phyloP scores from a whole-genome alignment of 2,797 vertebrate genomes.

The Chiloscyllium punctatum region DNA sequence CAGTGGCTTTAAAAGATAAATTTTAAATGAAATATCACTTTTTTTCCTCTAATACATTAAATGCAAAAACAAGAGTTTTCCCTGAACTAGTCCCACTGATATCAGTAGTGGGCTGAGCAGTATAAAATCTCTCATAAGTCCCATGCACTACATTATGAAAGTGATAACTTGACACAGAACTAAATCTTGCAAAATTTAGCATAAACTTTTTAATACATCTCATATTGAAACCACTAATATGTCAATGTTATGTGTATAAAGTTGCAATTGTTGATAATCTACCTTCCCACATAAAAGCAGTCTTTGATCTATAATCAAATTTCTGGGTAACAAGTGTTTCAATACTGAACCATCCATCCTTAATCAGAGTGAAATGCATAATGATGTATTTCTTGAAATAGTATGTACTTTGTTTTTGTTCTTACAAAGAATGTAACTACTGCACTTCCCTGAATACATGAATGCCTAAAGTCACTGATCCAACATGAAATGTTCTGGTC shows the following conservation, averaged over 20 bases:
- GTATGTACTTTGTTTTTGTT: neutral
- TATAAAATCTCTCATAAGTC: neutral
- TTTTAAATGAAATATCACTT: neutral
- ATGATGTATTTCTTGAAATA: neutral
- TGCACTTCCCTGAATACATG: neutral
- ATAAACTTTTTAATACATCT: neutral
- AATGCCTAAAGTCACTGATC: neutral
- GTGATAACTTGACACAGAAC: neutral
- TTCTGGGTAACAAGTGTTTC: neutral
- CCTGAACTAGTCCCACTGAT: neutral
- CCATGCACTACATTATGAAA: neutral
- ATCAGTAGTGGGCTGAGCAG: neutral
- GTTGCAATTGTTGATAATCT: neutral
- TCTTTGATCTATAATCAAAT: neutral
- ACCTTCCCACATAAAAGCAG: neutral
- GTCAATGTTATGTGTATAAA: neutral
- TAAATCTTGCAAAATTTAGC: neutral
- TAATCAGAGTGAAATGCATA: neutral
- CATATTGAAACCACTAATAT: neutral
- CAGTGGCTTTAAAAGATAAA: constrained; percentile 71
- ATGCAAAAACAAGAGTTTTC: neutral
- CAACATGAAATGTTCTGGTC: neutral
- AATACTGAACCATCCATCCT: neutral
- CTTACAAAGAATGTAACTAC: neutral
- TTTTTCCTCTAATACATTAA: neutral